Evolutionary conservation across 2,113 vertebrate species (phyloP), one percentile per base, ranked within the genome.

Genomic region (Mus pahari): DNA sequence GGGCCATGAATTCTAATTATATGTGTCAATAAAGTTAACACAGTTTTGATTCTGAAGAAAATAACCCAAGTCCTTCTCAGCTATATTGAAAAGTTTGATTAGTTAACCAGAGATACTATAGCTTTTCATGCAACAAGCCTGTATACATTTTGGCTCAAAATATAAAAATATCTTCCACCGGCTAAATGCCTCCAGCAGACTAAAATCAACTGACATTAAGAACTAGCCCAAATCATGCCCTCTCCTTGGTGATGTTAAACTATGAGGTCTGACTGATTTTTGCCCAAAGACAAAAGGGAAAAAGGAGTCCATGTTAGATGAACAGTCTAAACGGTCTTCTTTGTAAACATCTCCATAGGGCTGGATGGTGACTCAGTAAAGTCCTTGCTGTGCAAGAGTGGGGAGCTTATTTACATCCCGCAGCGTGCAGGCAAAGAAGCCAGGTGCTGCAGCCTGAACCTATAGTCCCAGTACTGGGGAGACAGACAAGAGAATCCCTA

Each of bases 31-130:
- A 92, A 96, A 87, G 60, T 26, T 86, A 74, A 87, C 87, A 90
- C 48, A 24, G 74, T 93, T 96, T 95, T 90, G 89, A 94, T 95
- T 97, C 83, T 97, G 90, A 97, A 93, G 73, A 95, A 91, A 96
- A 95, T 86, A 73, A 68, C 74, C 68, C 5, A 36, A 83, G 62
- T 50, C 78, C 45, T 84, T 90, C 58, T 66, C n/a, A 83, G 84
- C 86, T 4, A 19, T 50, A 12, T 11, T 73, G 68, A 75, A 14
- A 48, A 92, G 62, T 91, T 70, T 55, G 81, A 50, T 70, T 83
- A 28, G 64, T 60, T 93, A 73, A 24, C 39, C 17, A 70, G 58
- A 75, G 42, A 71, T 50, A 60, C 14, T 62, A 39, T 64, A 55
- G 74, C 17, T 77, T 70, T 88, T 89, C 28, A 64, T 33, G 33